Base-by-base conservation (phyloP, 2,113 vertebrate genomes). In the Arvicanthis niloticus region DNA sequence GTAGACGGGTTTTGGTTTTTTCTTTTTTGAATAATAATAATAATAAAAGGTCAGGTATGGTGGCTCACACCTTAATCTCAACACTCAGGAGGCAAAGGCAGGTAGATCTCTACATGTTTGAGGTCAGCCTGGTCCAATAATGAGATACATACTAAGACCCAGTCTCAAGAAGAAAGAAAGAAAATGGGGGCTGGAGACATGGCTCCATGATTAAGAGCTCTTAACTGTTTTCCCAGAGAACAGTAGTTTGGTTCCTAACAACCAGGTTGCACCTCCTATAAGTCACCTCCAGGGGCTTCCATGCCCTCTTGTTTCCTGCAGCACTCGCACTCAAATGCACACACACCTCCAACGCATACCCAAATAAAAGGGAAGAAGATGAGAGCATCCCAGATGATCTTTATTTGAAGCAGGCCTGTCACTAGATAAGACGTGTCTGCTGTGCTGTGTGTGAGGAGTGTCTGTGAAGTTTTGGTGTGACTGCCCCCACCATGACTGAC, bases 361-460 rank as follows among this genome's bases (percentile, higher is more conserved):
- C 10, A 65, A 65, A 45, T 45, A 42, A 68, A 60, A 48, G 8
- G 29, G 21, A 77, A 65, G 5, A 48, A 34, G 60, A 76, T 8
- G 21, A 68, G 9, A 58, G 29, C 34, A 13, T 88, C 40, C 68
- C 76, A 22, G n/a, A 29, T 94, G 37, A 70, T 51, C 51, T 68
- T 70, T 76, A 89, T 88, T 89, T 87, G 82, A 96, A 40, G 45
- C 77, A 91, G 29, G 37, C 58, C 84, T 68, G n/a, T 91, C 40
- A 86, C 45, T 84, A 97, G 51, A 73, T 21, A 7, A 62, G 92
- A 21, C 24, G 5, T 22, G 51, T 89, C 70, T 89, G 21, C 45
- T 81, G 0, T 76, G n/a, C 37, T 42, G 67, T 40, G 6, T 90
- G 12, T 93, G 7, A 22, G n/a, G 7, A 34, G 31, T 34, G 37